Conservation (phyloP, 2,113 vertebrate genomes). For the Leucosticte australis region DNA sequence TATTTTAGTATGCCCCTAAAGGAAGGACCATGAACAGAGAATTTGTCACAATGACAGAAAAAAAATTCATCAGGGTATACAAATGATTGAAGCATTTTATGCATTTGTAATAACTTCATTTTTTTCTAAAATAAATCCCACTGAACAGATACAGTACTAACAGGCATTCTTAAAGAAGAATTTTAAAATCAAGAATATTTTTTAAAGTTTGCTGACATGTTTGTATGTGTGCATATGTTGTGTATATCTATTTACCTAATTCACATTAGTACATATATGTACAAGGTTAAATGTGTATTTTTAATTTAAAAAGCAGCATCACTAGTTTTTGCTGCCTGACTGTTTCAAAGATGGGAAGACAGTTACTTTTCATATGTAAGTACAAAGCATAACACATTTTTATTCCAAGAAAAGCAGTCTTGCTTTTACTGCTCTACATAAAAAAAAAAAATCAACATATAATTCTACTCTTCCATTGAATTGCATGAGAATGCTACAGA, state of each 20-base stretch:
- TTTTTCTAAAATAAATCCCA: not conserved
- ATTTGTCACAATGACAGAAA: not conserved
- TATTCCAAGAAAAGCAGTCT: not conserved
- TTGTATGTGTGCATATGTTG: not conserved
- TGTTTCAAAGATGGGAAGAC: not conserved
- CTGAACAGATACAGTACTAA: not conserved
- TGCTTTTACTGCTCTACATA: not conserved
- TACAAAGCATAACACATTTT: not conserved
- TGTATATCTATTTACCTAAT: not conserved
- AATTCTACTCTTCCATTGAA: not conserved
- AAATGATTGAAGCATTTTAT: not conserved
- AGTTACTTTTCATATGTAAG: not conserved
- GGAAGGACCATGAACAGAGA: not conserved
- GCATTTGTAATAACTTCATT: not conserved
- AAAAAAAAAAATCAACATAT: not conserved
- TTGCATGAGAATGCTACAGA: not conserved
- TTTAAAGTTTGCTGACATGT: not conserved
- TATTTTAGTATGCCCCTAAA: not conserved
- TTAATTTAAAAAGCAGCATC: not conserved
- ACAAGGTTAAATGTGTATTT: not conserved
- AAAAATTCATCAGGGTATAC: not conserved
- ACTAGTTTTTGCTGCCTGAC: not conserved
- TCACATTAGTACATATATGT: not conserved
- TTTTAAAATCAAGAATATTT: not conserved
- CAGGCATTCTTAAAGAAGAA: not conserved